Evolutionary conservation across 1,140 invertebrate genomes (phyloP).

Genomic region (Tetramorium simillimum): DNA sequence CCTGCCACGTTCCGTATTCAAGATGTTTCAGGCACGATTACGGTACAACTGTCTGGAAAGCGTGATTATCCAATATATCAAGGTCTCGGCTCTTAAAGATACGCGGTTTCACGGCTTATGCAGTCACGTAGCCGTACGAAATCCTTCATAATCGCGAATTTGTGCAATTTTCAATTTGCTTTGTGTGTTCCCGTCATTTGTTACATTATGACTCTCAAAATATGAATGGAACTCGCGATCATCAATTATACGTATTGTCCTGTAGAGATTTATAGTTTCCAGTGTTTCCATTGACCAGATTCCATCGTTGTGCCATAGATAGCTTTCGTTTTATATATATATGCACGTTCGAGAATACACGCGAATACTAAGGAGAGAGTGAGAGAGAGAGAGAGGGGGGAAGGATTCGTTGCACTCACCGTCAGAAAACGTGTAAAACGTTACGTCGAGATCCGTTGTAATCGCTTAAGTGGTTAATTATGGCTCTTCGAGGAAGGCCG

Average conservation of each 20-base stretch:
- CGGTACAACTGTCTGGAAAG: not conserved
- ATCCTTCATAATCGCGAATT: not conserved
- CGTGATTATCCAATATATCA: not conserved
- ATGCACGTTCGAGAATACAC: not conserved
- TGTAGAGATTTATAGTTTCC: not conserved
- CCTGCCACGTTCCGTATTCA: not conserved
- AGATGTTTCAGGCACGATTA: conserved; percentile 34
- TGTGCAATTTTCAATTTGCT: not conserved
- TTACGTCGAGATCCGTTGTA: conserved; percentile 79
- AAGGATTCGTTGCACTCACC: conserved; percentile 66
- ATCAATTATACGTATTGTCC: not conserved
- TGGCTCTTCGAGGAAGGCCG: conserved; percentile 78
- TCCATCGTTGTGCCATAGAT: not conserved
- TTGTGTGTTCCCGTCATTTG: too few species aligned
- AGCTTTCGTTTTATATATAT: not conserved
- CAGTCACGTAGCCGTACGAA: not conserved
- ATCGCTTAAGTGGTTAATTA: conserved; percentile 83
- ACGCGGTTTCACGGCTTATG: not conserved
- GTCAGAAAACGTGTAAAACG: conserved; percentile 66
- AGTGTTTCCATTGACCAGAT: not conserved
- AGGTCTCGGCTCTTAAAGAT: not conserved
- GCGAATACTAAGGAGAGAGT: not conserved
- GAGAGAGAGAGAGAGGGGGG: not conserved
- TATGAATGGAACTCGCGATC: not conserved
- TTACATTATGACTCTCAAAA: not conserved